Evolutionary conservation across 23 tunicate species (phyloP), one percentile per base, ranked within the genome.

Genomic region (Diplosoma virens): DNA sequence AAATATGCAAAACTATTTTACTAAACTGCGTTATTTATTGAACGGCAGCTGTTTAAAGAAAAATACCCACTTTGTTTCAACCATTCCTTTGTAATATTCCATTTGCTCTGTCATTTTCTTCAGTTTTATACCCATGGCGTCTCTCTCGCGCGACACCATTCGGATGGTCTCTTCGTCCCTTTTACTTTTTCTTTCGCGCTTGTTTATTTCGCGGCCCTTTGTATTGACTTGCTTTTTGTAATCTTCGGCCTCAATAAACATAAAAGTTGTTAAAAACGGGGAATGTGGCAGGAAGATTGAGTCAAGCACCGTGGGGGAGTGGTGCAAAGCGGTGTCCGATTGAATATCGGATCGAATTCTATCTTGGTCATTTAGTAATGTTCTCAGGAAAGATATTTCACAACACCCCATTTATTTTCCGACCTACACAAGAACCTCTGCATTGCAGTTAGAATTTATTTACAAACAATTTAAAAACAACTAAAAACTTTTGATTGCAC

Each of bases 121-220:
- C 32, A 89, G 59, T 75, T 89, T 89, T 20, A 55, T 32, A 46
- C 82, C 96, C 87, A 82, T 76, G 25, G 87, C 84, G 34, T 89
- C 96, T 48, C 96, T 36, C 54, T 89, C 96, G 31, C 96, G 88
- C 67, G 96, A 83, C 35, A 89, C 82, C 66, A 82, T 27, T 55
- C 96, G 88, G 30, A 89, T 78, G 34, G 82, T 58, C 2, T 89
- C 96, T 71, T 89, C 96, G 36, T 89, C 96, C 31, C 78, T 89
- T 71, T 89, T 89, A 47, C 96, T 89, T 63, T 89, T 89, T 31
- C 96, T 61, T 60, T 89, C 96, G 25, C 96, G 76, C 60, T 89
- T 89, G 84, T 89, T 89, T 47, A 89, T 89, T 34, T 89, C 96
- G 37, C 96, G 33, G 7, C 96, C 96, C 37, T 89, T 89, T 32